A percentile compares a stretch with the other conserved stretches of the same genome.
Conservation (phyloP, 2,113 vertebrate species). For the Ptilorrhoa leucosticta region DNA sequence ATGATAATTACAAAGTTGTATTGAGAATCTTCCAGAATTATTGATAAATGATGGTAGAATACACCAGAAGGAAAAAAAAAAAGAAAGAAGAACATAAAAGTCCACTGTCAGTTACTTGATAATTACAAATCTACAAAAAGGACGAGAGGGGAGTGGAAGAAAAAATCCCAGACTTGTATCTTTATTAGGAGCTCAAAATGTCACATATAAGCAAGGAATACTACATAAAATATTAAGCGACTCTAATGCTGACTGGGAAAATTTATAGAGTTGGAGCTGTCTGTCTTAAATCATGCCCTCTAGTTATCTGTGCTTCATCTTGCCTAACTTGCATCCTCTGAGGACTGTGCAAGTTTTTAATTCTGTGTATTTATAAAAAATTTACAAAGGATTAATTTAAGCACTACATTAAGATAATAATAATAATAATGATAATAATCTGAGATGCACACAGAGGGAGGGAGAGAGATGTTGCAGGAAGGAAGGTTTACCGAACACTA, state of each 20-base stretch:
- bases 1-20: background rate
- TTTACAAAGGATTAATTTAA: slow-evolving; percentile 48
- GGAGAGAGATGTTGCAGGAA: background rate
- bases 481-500: background rate
- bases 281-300: slow-evolving; percentile 63
- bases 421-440: background rate
- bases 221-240: slow-evolving; percentile 70
- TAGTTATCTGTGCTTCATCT: slow-evolving; percentile 45
- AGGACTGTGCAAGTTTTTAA: slow-evolving; percentile 1
- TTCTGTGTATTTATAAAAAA: slow-evolving; percentile 37
- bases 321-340: slow-evolving; percentile 39
- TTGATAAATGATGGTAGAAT: background rate
- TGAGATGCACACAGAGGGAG: background rate
- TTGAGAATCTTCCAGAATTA: background rate
- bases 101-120: background rate
- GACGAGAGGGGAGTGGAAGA: background rate
- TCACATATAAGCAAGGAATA: slow-evolving; percentile 60
- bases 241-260: slow-evolving; percentile 61
- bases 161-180: background rate
- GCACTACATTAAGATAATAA: slow-evolving; percentile 28
- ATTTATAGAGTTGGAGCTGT: slow-evolving; percentile 65
- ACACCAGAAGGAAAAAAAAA: background rate
- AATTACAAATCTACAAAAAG: background rate
- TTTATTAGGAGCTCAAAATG: slow-evolving; percentile 57
- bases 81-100: background rate